phyloP scores from a whole-genome alignment of 1,140 invertebrate species.

The Drepana arcuata region DNA sequence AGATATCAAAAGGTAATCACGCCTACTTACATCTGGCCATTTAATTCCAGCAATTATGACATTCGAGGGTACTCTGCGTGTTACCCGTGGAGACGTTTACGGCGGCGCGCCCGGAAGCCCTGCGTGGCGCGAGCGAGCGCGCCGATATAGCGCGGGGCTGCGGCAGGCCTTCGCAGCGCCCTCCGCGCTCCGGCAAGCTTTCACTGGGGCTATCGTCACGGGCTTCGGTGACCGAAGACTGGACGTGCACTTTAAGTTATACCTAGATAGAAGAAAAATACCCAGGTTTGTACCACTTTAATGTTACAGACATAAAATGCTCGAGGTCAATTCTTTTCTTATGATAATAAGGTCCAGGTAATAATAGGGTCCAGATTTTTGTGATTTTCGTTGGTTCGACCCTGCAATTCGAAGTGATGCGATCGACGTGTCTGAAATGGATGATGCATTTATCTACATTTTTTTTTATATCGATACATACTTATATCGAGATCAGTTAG shows the following conservation, averaged over 20 bases:
- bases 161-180: conserved; percentile 72
- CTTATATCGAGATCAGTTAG: too few relatives aligned
- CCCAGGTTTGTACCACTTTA: conserved; percentile 73
- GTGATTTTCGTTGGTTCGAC: too few relatives aligned
- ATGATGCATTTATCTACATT: too few relatives aligned
- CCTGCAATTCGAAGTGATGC: too few relatives aligned
- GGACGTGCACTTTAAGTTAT: conserved; percentile 82
- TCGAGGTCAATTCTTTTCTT: too few relatives aligned
- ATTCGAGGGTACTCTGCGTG: conserved; percentile 79
- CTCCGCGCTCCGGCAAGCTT: conserved; percentile 73
- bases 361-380: too few relatives aligned
- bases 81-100: conserved; percentile 78
- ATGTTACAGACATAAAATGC: too few relatives aligned
- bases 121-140: conserved; percentile 61
- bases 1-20: too few relatives aligned
- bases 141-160: conserved; percentile 70
- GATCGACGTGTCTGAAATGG: too few relatives aligned
- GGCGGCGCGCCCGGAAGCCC: conserved; percentile 52
- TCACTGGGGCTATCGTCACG: conserved; percentile 76
- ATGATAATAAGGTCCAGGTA: too few relatives aligned
- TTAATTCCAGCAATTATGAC: conserved; percentile 76
- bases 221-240: conserved; percentile 79
- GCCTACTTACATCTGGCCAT: too few relatives aligned
- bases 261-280: conserved; percentile 83
- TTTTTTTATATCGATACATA: too few relatives aligned